These are phyloP conservation scores for Podocnemis expansa DNA, from an alignment of 2,113 vertebrate species.

Conservation along the genomic window DNA sequence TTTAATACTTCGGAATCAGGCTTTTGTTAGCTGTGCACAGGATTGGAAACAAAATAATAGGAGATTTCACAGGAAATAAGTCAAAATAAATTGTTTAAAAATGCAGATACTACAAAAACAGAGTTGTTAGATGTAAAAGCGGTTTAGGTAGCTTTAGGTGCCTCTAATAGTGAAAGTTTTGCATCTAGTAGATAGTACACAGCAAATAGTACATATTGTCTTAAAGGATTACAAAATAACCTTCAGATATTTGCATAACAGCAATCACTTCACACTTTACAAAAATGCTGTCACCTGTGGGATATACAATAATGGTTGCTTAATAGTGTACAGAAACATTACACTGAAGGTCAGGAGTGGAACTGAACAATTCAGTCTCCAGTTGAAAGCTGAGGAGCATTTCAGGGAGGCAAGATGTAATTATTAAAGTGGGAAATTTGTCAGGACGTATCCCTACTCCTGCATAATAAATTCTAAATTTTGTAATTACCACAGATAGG, in stretches of 20 bases:
- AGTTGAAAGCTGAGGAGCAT: neutral
- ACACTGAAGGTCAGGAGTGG: neutral
- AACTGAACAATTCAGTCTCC: neutral
- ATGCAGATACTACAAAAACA: slow-evolving; percentile 23
- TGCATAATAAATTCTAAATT: neutral
- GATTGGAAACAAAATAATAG: neutral
- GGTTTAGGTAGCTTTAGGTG: neutral
- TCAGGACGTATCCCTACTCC: slow-evolving; percentile 15
- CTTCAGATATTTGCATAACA: neutral
- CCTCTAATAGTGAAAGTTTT: neutral
- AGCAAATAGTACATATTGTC: neutral
- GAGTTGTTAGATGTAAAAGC: neutral
- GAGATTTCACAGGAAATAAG: slow-evolving; percentile 1
- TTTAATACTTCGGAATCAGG: neutral
- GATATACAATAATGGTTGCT: neutral
- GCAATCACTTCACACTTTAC: neutral
- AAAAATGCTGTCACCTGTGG: neutral
- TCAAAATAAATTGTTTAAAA: slow-evolving; percentile 44
- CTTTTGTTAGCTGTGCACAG: neutral
- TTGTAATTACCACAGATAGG: slow-evolving; percentile 28
- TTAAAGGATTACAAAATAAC: neutral
- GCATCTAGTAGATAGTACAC: neutral
- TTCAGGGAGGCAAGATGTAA: slow-evolving; percentile 9
- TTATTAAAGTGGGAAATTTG: slow-evolving; percentile 23
- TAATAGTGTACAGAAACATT: neutral